Evolutionary conservation across 1,140 invertebrate genomes (phyloP).

Genomic region (Plectrocnemia conspersa): DNA sequence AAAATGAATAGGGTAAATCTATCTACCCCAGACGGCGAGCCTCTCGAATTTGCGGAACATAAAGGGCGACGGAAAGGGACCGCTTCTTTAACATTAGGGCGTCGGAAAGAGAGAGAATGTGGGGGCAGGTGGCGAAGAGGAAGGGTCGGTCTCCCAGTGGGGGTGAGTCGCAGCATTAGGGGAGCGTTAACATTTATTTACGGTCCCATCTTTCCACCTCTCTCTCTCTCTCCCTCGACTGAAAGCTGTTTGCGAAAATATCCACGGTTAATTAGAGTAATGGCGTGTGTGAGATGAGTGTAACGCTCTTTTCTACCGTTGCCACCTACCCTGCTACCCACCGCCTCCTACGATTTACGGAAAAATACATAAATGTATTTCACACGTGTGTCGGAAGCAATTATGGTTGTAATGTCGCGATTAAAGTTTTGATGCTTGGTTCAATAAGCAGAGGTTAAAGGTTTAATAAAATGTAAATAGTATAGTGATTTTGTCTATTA

Average conservation of each 20-base stretch:
- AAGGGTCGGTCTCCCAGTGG: no score
- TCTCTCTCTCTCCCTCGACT: slow-evolving; percentile 23
- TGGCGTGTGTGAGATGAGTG: slow-evolving; percentile 21
- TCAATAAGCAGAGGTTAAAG: no score
- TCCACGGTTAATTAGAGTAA: slow-evolving; percentile 34
- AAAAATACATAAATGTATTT: no score
- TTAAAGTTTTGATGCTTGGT: no score
- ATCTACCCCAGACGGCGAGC: slow-evolving; percentile 1
- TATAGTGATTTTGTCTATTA: no score
- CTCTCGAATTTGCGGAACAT: neutral
- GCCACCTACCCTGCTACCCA: no score
- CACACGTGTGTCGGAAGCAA: no score
- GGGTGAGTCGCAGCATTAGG: slow-evolving; percentile 21
- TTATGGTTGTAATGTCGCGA: no score
- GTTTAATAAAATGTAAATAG: no score
- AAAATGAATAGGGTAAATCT: slow-evolving; percentile 31
- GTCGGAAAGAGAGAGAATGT: slow-evolving; percentile 19
- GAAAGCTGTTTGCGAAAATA: slow-evolving; percentile 35
- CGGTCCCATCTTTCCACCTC: slow-evolving; percentile 27
- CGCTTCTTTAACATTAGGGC: no score
- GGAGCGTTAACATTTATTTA: slow-evolving; percentile 36
- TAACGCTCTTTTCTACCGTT: slow-evolving; percentile 4
- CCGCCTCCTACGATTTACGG: no score
- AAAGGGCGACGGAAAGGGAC: neutral
- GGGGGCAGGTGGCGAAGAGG: slow-evolving; percentile 6